Evolutionary conservation across 1,140 invertebrate species (phyloP).

Genomic region (Rhizoglyphus robini): DNA sequence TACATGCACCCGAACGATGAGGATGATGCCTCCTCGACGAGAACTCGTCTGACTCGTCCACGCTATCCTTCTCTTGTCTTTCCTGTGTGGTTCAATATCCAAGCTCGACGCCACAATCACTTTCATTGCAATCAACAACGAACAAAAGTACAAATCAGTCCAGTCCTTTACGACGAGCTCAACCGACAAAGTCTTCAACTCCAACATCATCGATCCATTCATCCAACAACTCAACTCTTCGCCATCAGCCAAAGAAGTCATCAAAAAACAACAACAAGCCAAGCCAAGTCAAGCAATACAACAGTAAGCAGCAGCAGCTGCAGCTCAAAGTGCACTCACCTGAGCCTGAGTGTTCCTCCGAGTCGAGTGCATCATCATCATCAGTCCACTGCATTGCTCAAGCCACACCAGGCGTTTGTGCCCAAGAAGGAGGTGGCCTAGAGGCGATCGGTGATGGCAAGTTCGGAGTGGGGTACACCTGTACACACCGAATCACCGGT

Average conservation of each 20-base stretch:
- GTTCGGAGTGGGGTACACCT: conserved; percentile 75
- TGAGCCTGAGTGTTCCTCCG: no score
- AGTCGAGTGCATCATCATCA: conserved; percentile 3
- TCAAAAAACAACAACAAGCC: not conserved
- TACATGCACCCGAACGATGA: not conserved
- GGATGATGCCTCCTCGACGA: no score
- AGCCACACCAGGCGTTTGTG: not conserved
- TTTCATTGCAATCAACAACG: no score
- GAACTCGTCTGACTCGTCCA: not conserved
- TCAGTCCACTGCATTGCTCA: not conserved
- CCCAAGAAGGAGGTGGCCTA: conserved; percentile 27
- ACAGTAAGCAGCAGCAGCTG: no score
- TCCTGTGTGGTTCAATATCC: not conserved
- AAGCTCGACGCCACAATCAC: no score
- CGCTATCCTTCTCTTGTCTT: conserved; percentile 10
- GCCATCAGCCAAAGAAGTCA: no score
- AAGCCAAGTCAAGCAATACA: not conserved
- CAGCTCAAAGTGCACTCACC: no score
- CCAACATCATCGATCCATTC: no score
- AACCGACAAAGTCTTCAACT: no score
- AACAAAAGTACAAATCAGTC: no score
- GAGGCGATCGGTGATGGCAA: conserved; percentile 72
- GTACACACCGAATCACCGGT: conserved; percentile 50
- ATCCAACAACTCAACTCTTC: no score
- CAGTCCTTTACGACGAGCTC: no score